A percentile compares a stretch with the other conserved stretches of the same genome.
These are phyloP conservation scores for Muntiacus reevesi DNA, from an alignment of 2,113 vertebrate species.

Conservation along the genomic window DNA sequence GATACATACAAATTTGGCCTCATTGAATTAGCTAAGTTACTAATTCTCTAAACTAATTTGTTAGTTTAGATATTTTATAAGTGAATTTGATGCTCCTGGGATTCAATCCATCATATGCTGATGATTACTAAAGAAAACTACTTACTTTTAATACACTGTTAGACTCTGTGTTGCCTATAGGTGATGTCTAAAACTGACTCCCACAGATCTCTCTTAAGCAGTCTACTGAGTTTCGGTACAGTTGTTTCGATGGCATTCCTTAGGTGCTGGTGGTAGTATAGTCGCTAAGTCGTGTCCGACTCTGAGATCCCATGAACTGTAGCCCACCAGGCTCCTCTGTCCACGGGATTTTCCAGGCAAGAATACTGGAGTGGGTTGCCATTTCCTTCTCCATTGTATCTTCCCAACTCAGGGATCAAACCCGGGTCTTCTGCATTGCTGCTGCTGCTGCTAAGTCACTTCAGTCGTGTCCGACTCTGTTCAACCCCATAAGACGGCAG, in stretches of 20 bases:
- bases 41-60: neutral
- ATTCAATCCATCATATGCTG: neutral
- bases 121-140: neutral
- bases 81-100: neutral
- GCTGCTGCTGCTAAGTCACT: too few relatives aligned
- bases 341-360: neutral
- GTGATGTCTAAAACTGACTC: neutral
- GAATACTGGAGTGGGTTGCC: neutral
- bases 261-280: neutral
- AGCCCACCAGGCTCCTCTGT: neutral
- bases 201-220: neutral
- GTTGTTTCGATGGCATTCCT: neutral
- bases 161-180: neutral
- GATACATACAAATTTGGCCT: neutral
- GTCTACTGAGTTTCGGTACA: neutral
- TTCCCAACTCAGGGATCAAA: neutral
- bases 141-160: neutral
- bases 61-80: neutral
- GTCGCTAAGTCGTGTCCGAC: accelerated
- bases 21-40: neutral
- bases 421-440: neutral
- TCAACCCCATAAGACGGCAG: too few relatives aligned
- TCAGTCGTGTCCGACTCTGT: too few relatives aligned
- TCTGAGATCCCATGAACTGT: neutral
- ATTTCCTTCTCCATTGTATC: neutral